Evolutionary conservation across 1,140 invertebrate species (phyloP), one percentile per base, ranked within the genome.

Genomic region (Andricus grossulariae): DNA sequence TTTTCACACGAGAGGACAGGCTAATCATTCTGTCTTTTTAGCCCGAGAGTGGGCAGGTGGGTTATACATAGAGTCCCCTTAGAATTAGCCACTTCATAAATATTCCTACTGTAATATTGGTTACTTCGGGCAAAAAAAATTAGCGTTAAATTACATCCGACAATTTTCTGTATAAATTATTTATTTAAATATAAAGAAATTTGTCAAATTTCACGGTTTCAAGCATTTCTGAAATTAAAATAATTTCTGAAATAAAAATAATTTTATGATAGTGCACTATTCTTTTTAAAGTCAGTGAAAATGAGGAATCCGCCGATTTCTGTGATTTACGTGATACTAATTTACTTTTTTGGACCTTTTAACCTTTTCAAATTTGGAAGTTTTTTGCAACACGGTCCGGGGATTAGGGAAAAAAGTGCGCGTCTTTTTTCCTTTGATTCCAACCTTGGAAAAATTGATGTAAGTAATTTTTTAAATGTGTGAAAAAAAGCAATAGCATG

Each of bases 391-490:
- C 60, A 50, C 15, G 18, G 13, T 66, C 21, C n/a, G 0, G 60
- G 32, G 32, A 39, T 39, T 39, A 39, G 4, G 25, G 13, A 66
- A 25, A 25, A 66, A 66, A 8, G 15, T 39, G 49, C 86, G 16
- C 74, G 84, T 50, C 81, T 88, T 39, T 74, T 90, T 49, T 83
- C 88, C 0, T 89, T 89, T 49, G 71, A 90, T 55, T 70, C 80
- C 0, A 76, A 84, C 0, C 78, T 82, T 2, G 86, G 84, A 45
- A 81, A 85, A 13, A 74, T 90, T 54, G 80, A 84, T 13, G 88
- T 89, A 72, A 89, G 86, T 84, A 45, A 10, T 45, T 45, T 45
- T 45, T 45, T 8, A 32, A 32, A 32, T 3, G 25, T 32, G 25
- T 32, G 25, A 32, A 32, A 32, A 32, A 32, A n/a, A n/a, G n/a